Base-by-base conservation (phyloP, 2,888 invertebrate species). In the Rhodophaea formosa region DNA sequence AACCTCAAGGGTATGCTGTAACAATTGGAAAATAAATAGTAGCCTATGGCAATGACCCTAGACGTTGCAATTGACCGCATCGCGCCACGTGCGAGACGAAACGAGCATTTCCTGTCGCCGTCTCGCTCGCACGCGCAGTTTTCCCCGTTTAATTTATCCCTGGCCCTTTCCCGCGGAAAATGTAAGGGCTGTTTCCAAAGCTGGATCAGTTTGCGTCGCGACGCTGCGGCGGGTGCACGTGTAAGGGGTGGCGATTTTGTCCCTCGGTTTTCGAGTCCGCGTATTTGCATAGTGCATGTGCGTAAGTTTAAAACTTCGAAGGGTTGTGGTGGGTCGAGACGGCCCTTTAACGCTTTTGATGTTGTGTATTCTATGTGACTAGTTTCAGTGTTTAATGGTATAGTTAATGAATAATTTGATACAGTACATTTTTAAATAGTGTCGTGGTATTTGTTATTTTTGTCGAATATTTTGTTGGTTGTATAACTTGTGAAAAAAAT, bases 41-140 rank as follows among this genome's bases (percentile, higher is more conserved):
- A 62, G 64, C n/a, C n/a, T 79, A 81, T 84, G 87, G 86, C 88
- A 89, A 86, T 88, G 88, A 88, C 89, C 89, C 88, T 83, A 82
- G 82, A 65, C 74, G 66, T 82, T 87, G 88, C 87, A 87, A 84
- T 71, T 84, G 84, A 88, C 89, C 88, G 88, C 88, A 86, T 80
- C 81, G 81, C 73, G 72, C 83, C 87, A 88, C 88, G 87, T 87
- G 88, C 76, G 77, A 79, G 78, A 80, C 72, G 66, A 68, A 69
- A 72, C 73, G 66, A 64, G 62, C 68, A 69, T 68, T 75, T 77
- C 75, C 79, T 79, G 69, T 68, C 53, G 32, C 74, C 62, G 52
- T 87, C 87, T 64, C 79, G 56, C 58, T 79, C 73, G 30, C 71
- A 65, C 83, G 6, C 56, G n/a, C 29, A 58, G 59, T 67, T 74